Evolutionary conservation across 1,140 invertebrate genomes (phyloP).

Genomic region (Drosophila carrolli): DNA sequence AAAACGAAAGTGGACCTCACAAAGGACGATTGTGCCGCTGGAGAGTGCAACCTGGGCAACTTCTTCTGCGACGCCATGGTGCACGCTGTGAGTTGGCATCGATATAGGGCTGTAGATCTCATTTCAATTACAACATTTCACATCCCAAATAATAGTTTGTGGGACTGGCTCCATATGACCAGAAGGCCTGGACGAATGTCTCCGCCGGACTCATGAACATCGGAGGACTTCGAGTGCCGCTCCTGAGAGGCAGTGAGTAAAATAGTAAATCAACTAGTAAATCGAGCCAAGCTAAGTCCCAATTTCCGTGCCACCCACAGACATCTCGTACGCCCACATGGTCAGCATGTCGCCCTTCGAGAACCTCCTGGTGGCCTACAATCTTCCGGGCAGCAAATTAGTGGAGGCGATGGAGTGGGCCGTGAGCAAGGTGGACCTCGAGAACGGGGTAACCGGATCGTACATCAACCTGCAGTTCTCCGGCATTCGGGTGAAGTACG

Average conservation of each 20-base stretch:
- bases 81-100: conserved; percentile 81
- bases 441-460: conserved; percentile 84
- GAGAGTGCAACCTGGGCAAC: conserved; percentile 92
- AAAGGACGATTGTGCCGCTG: conserved; percentile 86
- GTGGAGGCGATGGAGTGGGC: conserved; percentile 87
- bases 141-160: conserved; percentile 52
- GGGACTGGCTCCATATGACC: conserved; percentile 53
- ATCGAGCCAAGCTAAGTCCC: no score
- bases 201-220: conserved; percentile 89
- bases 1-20: conserved; percentile 86
- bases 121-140: not conserved
- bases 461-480: conserved; percentile 87
- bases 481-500: conserved; percentile 85
- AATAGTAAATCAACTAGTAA: not conserved
- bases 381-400: conserved; percentile 87
- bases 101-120: no score
- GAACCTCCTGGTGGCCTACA: conserved; percentile 89
- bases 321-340: conserved; percentile 89
- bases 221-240: conserved; percentile 89
- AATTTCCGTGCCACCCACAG: conserved; percentile 52
- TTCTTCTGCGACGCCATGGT: conserved; percentile 90
- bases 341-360: conserved; percentile 89
- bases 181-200: conserved; percentile 87
- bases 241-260: conserved; percentile 85
- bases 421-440: conserved; percentile 76